Evolutionary conservation across 2,888 invertebrate genomes (phyloP).

Genomic region (Lottia gigantea): DNA sequence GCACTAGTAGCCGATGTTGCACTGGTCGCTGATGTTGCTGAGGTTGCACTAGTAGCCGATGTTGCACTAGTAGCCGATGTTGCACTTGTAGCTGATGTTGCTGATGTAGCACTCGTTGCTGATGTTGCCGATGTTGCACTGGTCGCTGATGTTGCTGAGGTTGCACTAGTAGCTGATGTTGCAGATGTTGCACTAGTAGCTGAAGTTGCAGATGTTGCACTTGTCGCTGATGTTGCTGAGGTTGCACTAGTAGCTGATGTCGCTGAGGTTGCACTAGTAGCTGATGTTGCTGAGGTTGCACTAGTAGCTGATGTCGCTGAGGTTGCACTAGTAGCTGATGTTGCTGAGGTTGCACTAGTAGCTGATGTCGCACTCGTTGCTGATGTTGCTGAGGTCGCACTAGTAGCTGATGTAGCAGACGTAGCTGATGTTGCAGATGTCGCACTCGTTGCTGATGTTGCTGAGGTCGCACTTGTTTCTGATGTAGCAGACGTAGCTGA

Average conservation of each 20-base stretch:
- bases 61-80: neutral
- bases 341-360: neutral
- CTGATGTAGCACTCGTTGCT: neutral
- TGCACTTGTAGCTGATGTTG: neutral
- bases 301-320: neutral
- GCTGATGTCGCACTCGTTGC: neutral
- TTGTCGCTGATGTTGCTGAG: neutral
- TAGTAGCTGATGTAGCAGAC: neutral
- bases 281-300: neutral
- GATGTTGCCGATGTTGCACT: neutral
- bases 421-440: neutral
- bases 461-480: neutral
- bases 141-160: neutral
- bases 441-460: neutral
- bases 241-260: neutral
- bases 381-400: neutral
- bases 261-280: neutral
- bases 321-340: neutral
- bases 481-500: neutral
- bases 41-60: neutral
- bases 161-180: neutral
- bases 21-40: constrained; percentile 1
- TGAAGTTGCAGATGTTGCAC: neutral
- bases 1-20: neutral
- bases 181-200: neutral